A percentile compares a stretch with the other conserved stretches of the same genome.
phyloP scores from a whole-genome alignment of 2,797 vertebrate genomes.

The Danio tinwini region DNA sequence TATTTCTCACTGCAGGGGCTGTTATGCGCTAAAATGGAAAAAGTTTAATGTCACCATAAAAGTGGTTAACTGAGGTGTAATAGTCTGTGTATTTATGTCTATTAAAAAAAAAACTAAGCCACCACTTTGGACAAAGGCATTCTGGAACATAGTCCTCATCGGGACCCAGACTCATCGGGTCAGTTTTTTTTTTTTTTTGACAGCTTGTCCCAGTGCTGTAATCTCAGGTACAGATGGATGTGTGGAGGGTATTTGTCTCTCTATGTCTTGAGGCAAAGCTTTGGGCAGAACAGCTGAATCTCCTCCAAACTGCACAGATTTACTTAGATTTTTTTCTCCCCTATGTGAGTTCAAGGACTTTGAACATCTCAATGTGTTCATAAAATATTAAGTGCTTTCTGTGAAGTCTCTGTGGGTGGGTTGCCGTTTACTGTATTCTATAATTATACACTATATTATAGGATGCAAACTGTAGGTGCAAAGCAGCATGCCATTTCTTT shows the following conservation, averaged over 20 bases:
- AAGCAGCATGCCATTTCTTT: background rate
- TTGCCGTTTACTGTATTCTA: conserved; percentile 28
- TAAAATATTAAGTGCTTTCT: conserved; percentile 44
- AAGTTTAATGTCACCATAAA: conserved; percentile 74
- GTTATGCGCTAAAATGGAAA: conserved; percentile 72
- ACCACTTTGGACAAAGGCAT: conserved; percentile 61
- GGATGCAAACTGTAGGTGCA: conserved; percentile 5
- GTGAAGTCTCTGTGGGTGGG: conserved; percentile 37
- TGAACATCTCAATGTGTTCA: conserved; percentile 48
- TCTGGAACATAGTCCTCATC: conserved; percentile 55
- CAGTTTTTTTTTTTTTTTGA: background rate
- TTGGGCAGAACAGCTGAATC: conserved; percentile 41
- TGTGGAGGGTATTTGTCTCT: conserved; percentile 28
- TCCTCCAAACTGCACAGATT: conserved; percentile 28
- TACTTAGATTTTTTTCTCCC: conserved; percentile 28
- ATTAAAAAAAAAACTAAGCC: conserved; percentile 66
- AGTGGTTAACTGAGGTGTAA: conserved; percentile 71
- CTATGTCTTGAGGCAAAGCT: conserved; percentile 17
- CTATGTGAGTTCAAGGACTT: conserved; percentile 23
- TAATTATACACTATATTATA: conserved; percentile 30
- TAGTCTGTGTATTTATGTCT: conserved; percentile 71
- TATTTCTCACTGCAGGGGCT: conserved; percentile 50
- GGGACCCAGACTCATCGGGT: conserved; percentile 21
- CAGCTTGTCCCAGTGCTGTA: background rate
- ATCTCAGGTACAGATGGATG: conserved; percentile 7